Evolutionary conservation across 2,113 vertebrate genomes (phyloP).

Genomic region (Theropithecus gelada): DNA sequence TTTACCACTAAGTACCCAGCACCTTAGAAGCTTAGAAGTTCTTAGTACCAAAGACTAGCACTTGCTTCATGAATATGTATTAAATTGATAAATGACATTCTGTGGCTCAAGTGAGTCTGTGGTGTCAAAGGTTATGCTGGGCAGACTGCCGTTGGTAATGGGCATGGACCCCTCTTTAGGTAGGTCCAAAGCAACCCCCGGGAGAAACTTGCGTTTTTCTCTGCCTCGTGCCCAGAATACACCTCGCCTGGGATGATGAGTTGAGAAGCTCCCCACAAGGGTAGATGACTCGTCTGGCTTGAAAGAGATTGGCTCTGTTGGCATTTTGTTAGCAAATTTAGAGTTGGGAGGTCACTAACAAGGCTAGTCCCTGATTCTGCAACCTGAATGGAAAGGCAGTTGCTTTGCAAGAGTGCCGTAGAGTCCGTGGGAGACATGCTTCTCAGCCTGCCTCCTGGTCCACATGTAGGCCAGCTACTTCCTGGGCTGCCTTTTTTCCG

Average conservation of each 20-base stretch:
- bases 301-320: not conserved
- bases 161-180: not conserved
- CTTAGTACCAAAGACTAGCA: not conserved
- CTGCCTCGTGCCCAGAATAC: not conserved
- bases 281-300: not conserved
- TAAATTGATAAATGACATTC: not conserved
- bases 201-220: not conserved
- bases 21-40: not conserved
- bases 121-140: rapidly evolving
- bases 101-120: not conserved
- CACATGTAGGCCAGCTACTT: too few relatives aligned
- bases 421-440: too few relatives aligned
- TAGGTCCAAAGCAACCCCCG: rapidly evolving
- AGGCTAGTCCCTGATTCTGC: not conserved
- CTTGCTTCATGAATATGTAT: not conserved
- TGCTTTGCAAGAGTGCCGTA: not conserved
- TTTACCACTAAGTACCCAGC: not conserved
- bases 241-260: not conserved
- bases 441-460: rapidly evolving
- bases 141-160: not conserved
- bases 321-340: not conserved
- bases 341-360: not conserved
- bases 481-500: not conserved
- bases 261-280: not conserved
- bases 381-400: not conserved